phyloP scores from a whole-genome alignment of 1,140 invertebrate genomes.

The Monochamus saltuarius region DNA sequence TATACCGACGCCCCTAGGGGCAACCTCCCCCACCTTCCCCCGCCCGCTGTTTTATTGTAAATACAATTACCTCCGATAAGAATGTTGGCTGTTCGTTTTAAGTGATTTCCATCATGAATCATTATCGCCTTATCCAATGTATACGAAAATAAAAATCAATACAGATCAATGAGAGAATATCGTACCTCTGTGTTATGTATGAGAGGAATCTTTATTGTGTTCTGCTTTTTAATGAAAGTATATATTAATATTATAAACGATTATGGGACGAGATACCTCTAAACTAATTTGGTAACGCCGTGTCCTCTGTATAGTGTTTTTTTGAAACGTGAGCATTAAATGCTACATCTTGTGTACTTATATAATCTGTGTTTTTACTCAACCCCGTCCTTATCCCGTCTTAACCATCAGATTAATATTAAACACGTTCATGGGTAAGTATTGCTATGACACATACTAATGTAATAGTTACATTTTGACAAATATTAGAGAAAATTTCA shows the following conservation, averaged over 20 bases:
- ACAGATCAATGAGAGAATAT: constrained; percentile 52
- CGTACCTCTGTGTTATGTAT: constrained; percentile 54
- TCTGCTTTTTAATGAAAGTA: constrained; percentile 54
- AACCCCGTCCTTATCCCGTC: constrained; percentile 43
- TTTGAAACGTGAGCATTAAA: constrained; percentile 67
- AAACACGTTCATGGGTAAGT: too few relatives aligned
- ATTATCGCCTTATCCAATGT: constrained; percentile 55
- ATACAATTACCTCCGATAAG: constrained; percentile 50
- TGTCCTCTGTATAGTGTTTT: constrained; percentile 65
- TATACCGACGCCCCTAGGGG: constrained; percentile 34
- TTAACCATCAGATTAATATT: too few relatives aligned
- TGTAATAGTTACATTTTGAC: too few relatives aligned
- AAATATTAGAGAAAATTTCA: too few relatives aligned
- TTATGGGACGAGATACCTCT: constrained; percentile 51
- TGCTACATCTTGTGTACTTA: constrained; percentile 64
- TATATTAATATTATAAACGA: constrained; percentile 51
- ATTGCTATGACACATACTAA: too few relatives aligned
- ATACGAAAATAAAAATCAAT: constrained; percentile 53
- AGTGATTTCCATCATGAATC: constrained; percentile 54
- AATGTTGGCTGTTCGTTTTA: constrained; percentile 54
- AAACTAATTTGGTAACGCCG: constrained; percentile 51
- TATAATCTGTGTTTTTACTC: constrained; percentile 55
- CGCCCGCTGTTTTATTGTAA: constrained; percentile 38
- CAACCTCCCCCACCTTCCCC: constrained; percentile 3
- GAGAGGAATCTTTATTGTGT: constrained; percentile 53